Base-by-base conservation (phyloP, 2,888 invertebrate species). In the Apodemia hepburni region DNA sequence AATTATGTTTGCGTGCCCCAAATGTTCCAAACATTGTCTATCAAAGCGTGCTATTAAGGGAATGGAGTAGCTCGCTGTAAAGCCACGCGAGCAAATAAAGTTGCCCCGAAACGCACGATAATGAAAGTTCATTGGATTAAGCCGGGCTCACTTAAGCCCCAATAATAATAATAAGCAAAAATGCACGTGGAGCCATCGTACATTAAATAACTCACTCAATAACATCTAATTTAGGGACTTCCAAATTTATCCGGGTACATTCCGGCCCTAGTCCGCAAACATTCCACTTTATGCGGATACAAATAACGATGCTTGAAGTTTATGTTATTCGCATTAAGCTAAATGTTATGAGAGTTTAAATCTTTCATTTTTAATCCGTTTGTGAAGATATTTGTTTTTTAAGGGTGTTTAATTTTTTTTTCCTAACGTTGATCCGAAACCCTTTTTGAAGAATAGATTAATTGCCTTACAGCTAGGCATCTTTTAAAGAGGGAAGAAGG, bases 51-150 rank as follows among this genome's bases (percentile, higher is more conserved):
- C 86, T 84, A 81, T 87, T 87, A 80, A 70, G 80, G 77, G 78
- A 77, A 83, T 79, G 78, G 79, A 79, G 80, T 82, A 87, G 87
- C 84, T 87, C 76, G 73, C 68, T 65, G 71, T 72, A 80, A 81
- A 85, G 82, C 87, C 79, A 72, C 78, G 73, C 69, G 75, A 82
- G 84, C 85, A 91, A 90, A 90, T 88, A 91, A 90, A 81, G 80
- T 86, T 84, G 70, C 75, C 74, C 79, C 80, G 77, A 82, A 87
- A 85, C 87, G 88, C 81, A 73, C 77, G 65, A 76, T 89, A 90
- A 90, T 88, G 85, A 87, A 86, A 86, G 79, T 87, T 85, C 86
- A 90, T 90, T 88, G 90, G 91, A 91, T 91, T 91, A 90, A 75
- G 72, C 73, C 71, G 75, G 74, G 84, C 81, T 82, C 83, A 81